Base-by-base conservation (phyloP, 2,113 vertebrate species). In the Lynx canadensis region DNA sequence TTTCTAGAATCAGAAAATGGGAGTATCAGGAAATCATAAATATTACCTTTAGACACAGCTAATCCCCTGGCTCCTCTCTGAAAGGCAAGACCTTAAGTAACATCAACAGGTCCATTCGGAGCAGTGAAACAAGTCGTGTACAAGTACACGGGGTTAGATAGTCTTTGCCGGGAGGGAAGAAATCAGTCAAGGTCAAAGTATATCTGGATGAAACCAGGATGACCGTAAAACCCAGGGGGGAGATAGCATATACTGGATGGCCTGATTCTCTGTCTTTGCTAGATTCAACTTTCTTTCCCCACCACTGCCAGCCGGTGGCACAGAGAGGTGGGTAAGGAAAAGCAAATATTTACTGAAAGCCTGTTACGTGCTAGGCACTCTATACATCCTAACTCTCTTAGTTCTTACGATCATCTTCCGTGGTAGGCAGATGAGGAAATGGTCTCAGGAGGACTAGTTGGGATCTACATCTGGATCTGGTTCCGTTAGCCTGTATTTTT, bases 1-100 rank as follows among this genome's bases (percentile, higher is more conserved):
- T 83, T 91, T 78, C 63, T 60, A 83, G 78, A 86, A 52, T 82
- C 78, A 68, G 94, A 84, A 91, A 71, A 82, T 71, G n/a, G 52
- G 21, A 89, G 6, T 23, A 27, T 69, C 16, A 13, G 55, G 81
- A 91, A 94, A 88, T 66, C 29, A 38, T 9, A 15, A n/a, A 52
- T 55, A 73, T 71, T 52, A 52, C 38, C 55, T 36, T 3, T 48
- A 74, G 4, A 50, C 10, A 50, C 55, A 50, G 38, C 27, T 23
- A 55, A 52, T 87, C 55, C 48, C 66, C 4, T 50, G 57, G 52
- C 19, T 71, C 25, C 31, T 63, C 38, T 65, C 12, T 83, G 5
- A 81, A 85, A 68, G 15, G 16, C 19, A 81, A 88, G 38, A 48
- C 31, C 41, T 88, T 52, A 31, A 27, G 33, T 85, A 82, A 82